Conservation (phyloP, 2,797 vertebrate genomes). For the Ibycter americanus region DNA sequence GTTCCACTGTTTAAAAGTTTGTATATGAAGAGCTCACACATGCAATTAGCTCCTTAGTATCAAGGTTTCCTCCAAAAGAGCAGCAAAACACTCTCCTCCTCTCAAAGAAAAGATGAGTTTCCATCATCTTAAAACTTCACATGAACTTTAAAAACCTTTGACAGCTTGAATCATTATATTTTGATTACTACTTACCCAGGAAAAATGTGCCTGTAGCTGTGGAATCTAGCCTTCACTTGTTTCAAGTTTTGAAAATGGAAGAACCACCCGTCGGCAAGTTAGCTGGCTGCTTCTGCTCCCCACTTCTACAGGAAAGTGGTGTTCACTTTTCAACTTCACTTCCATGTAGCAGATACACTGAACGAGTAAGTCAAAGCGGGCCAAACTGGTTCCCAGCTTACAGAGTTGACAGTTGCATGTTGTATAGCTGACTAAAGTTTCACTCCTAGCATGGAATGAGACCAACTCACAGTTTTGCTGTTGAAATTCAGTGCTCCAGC, state of each 20-base stretch:
- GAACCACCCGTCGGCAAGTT: background rate
- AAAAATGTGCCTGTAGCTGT: background rate
- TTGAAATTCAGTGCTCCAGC: background rate
- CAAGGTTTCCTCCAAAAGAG: background rate
- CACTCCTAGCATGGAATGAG: background rate
- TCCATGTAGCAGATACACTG: background rate
- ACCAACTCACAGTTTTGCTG: background rate
- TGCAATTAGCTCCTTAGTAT: background rate
- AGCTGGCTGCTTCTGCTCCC: background rate
- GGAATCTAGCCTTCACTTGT: background rate
- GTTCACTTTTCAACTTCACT: background rate
- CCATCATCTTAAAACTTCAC: background rate
- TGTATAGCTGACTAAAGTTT: background rate
- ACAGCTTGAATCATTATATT: background rate
- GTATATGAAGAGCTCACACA: background rate
- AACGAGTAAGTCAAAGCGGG: background rate
- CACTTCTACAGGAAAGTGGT: background rate
- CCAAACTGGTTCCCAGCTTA: background rate
- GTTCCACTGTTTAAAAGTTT: background rate
- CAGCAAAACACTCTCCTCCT: background rate
- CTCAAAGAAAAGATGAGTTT: background rate
- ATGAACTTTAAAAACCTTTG: background rate
- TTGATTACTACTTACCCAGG: background rate
- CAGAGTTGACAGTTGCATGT: background rate
- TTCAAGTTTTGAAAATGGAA: conserved; percentile 11